Evolutionary conservation across 1,140 invertebrate species (phyloP), one percentile per base, ranked within the genome.

Genomic region (Polypedilum vanderplanki): DNA sequence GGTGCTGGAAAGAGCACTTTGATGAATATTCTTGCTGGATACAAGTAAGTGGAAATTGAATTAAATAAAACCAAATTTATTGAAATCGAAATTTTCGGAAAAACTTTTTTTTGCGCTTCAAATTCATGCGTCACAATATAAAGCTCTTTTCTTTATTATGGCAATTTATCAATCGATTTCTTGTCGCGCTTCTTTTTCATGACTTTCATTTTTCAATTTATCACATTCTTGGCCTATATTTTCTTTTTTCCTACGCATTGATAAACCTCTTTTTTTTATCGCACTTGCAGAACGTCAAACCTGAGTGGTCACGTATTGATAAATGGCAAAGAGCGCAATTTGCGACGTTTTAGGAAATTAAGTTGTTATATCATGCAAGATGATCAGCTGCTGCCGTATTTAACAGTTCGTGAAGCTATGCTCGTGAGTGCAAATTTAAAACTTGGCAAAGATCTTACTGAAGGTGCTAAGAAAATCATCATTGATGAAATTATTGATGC

Each of bases 281-380:
- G n/a, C n/a, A n/a, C n/a, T n/a, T 85, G 18, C 81, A 92, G 91
- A 83, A 92, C 90, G 7, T 89, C 90, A 33, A 88, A 92, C 79
- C 82, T 93, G 15, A 90, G 86, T 76, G 92, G 92, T 9, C 88
- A 89, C n/a, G 89, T 93, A 65, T 80, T 91, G 64, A 91, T 93
- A 77, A 96, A 97, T 79, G 93, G 93, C 17, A 91, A 92, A 79
- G 91, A 93, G 76, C 85, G 95, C 17, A 94, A 95, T 84, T 83
- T 95, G 46, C 84, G 94, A 18, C 86, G 90, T 75, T 97, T 97
- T 83, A 87, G 94, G 9, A 97, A 97, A 83, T 90, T 96, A 83
- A 95, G 94, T 0, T 96, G 93, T 80, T 98, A 98, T 83, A 97
- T 97, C 77, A 97, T 97, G 94, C 96, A 98, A 82, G 94, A 97